phyloP scores from a whole-genome alignment of 2,888 invertebrate genomes.

The Amphipyra berbera region DNA sequence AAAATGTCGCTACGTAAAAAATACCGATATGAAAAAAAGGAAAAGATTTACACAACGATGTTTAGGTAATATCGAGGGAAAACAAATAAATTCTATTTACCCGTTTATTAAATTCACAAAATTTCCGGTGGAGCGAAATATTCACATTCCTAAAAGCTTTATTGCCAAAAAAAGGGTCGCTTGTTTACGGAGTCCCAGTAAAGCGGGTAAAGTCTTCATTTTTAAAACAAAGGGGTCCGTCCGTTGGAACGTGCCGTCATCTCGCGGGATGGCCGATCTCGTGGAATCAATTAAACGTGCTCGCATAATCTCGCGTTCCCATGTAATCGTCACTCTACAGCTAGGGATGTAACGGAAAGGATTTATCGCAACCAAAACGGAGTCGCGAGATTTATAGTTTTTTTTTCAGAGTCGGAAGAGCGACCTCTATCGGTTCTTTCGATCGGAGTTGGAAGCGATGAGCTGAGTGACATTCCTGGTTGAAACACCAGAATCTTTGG shows the following conservation, averaged over 20 bases:
- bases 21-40: constrained; percentile 7
- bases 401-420: too few relatives aligned
- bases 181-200: constrained; percentile 66
- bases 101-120: constrained; percentile 66
- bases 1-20: constrained; percentile 5
- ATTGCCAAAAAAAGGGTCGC: constrained; percentile 71
- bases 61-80: constrained; percentile 34
- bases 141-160: constrained; percentile 74
- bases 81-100: constrained; percentile 57
- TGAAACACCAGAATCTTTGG: too few relatives aligned
- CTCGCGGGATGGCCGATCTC: constrained; percentile 60
- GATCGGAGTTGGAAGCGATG: too few relatives aligned
- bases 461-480: too few relatives aligned
- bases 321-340: neutral
- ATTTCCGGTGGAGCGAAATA: constrained; percentile 67
- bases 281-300: constrained; percentile 73
- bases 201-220: constrained; percentile 68
- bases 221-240: constrained; percentile 69
- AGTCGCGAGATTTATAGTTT: neutral
- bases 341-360: constrained; percentile 5
- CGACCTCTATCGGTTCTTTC: too few relatives aligned
- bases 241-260: constrained; percentile 59
- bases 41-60: constrained; percentile 34
- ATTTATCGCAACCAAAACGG: neutral
- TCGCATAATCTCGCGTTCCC: constrained; percentile 10